Base-by-base conservation (phyloP, 1,140 invertebrate species). In the Drosophila melanica region DNA sequence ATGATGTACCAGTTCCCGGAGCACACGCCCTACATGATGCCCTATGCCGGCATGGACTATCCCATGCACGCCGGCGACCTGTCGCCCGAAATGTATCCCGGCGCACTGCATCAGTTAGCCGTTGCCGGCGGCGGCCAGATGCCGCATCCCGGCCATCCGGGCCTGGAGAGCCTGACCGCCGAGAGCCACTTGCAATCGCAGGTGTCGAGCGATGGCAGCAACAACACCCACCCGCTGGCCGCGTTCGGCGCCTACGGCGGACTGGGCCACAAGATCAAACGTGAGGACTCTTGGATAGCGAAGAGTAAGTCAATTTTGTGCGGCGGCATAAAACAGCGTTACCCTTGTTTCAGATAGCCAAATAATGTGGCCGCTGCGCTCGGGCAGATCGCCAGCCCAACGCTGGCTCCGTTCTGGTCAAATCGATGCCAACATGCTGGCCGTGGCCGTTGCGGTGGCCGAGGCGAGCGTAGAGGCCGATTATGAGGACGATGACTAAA, bases 1-100 rank as follows among this genome's bases (percentile, higher is more conserved):
- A 84, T 91, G 84, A 82, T 91, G 74, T 91, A 91, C 14, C 90
- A 91, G 42, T 91, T 77, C 37, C 90, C 90, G 7, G 90, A 92
- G 54, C 90, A 92, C 23, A 75, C 90, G n/a, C 90, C 90, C 9
- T 92, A 92, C 27, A 90, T 92, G 85, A 92, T 91, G 90, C 91
- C 90, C 53, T 92, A 92, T 14, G 81, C 79, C 20, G 80, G 79
- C 35, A 85, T 91, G 77, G 90, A 92, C 48, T 92, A 92, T 42
- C 78, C 78, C 1, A 73, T 91, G 53, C 90, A 91, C 58, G 78
- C 66, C 0, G 76, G 74, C 4, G 91, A 91, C 10, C 60, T 89
- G 7, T 75, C 73, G 0, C 79, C 82, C 1, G 77, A 91, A 35
- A 75, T 85, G 80, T 65, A 81, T 35, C 77, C 85, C 0, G 58